phyloP scores from a whole-genome alignment of 2,888 invertebrate genomes.

The Leptinotarsa tumamoca region DNA sequence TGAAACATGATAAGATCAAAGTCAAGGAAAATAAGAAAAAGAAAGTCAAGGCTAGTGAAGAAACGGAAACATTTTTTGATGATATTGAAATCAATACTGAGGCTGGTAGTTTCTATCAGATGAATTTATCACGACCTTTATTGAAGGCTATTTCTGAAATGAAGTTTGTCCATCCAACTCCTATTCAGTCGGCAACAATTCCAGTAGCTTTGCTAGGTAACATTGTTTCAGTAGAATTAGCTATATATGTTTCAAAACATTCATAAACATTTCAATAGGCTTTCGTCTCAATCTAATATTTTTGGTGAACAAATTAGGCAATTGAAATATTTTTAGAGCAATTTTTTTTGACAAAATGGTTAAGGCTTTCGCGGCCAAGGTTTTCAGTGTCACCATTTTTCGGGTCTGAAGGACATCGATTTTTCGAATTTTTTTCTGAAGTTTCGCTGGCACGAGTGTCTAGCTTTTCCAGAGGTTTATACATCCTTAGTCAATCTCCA shows the following conservation, averaged over 20 bases:
- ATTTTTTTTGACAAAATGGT: no score
- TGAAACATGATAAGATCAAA: constrained; percentile 78
- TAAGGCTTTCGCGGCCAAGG: no score
- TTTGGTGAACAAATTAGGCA: no score
- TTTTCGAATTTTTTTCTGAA: no score
- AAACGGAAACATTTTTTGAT: constrained; percentile 64
- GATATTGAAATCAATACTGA: constrained; percentile 76
- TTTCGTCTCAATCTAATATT: no score
- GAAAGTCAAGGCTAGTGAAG: constrained; percentile 61
- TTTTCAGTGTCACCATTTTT: no score
- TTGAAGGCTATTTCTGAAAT: constrained; percentile 90
- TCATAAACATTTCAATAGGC: no score
- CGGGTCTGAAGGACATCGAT: no score
- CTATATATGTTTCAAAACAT: neutral
- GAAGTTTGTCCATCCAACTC: constrained; percentile 94
- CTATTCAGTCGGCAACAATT: constrained; percentile 95
- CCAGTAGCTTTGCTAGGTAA: constrained; percentile 87
- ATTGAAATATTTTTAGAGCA: no score
- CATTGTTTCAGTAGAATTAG: constrained; percentile 2
- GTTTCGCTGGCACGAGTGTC: no score
- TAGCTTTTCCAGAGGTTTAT: no score
- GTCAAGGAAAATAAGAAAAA: constrained; percentile 74
- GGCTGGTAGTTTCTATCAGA: constrained; percentile 84
- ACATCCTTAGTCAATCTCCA: no score
- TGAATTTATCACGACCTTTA: constrained; percentile 95